phyloP scores from a whole-genome alignment of 1,140 invertebrate genomes.

The Aphidius ervi region DNA sequence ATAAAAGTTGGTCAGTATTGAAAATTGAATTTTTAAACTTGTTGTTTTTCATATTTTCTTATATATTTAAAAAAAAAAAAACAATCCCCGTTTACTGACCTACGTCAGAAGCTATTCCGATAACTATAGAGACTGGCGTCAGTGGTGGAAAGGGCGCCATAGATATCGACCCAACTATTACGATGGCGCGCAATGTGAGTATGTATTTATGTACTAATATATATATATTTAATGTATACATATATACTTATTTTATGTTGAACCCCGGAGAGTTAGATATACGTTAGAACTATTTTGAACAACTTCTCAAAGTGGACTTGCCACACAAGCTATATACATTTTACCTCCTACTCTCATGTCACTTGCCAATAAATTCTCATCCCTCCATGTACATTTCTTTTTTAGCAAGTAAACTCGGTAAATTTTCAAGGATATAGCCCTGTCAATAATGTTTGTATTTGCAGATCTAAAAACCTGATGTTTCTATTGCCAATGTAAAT shows the following conservation, averaged over 20 bases:
- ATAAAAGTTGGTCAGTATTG: too few species aligned
- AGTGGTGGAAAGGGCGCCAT: constrained; percentile 19
- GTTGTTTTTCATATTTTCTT: too few species aligned
- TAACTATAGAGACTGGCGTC: constrained; percentile 20
- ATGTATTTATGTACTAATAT: background rate
- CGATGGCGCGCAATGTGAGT: constrained; percentile 11
- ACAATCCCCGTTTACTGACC: constrained; percentile 13
- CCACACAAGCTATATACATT: constrained; percentile 7
- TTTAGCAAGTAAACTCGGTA: background rate
- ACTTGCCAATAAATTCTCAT: constrained; percentile 13
- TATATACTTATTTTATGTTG: background rate
- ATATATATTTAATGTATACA: background rate
- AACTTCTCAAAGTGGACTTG: constrained; percentile 16
- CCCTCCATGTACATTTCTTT: background rate
- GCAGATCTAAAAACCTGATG: constrained; percentile 2
- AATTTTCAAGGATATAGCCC: background rate
- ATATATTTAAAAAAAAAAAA: constrained; percentile 8
- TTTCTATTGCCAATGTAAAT: constrained; percentile 15
- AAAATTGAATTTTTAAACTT: too few species aligned
- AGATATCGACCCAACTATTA: constrained; percentile 22
- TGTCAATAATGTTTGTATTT: too few species aligned
- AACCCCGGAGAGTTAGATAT: background rate
- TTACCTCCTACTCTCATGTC: background rate
- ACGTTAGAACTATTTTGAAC: constrained; percentile 8
- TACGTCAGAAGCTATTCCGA: constrained; percentile 18